These are phyloP conservation scores for Prinia subflava DNA, from an alignment of 2,113 vertebrate genomes.

Conservation along the genomic window DNA sequence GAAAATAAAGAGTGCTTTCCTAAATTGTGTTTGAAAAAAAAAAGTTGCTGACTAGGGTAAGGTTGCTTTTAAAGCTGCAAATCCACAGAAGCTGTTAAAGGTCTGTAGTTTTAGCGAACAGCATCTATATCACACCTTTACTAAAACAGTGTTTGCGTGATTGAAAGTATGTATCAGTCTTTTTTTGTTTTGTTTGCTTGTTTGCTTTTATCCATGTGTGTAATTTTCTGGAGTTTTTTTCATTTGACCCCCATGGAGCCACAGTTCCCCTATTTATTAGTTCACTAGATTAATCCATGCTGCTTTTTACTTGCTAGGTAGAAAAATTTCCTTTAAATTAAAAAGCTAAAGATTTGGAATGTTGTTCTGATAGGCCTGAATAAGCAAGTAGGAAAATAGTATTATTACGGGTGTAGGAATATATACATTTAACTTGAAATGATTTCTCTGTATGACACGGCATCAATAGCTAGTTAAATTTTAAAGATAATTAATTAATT, in stretches of 20 bases:
- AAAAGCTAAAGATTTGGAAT: neutral
- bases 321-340: neutral
- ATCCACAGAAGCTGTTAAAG: neutral
- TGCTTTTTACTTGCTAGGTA: neutral
- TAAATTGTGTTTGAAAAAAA: neutral
- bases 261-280: neutral
- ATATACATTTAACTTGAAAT: neutral
- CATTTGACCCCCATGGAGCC: accelerated
- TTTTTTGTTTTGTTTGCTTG: neutral
- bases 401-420: neutral
- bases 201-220: neutral
- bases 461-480: neutral
- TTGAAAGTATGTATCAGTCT: neutral
- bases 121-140: neutral
- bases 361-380: neutral
- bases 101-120: neutral
- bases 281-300: neutral
- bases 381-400: neutral
- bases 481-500: neutral
- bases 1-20: neutral
- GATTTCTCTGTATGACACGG: neutral
- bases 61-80: neutral
- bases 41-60: neutral
- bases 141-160: neutral
- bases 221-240: neutral